Evolutionary conservation across 2,888 invertebrate species (phyloP), one percentile per base, ranked within the genome.

Genomic region (Zaprionus obscuricornis): DNA sequence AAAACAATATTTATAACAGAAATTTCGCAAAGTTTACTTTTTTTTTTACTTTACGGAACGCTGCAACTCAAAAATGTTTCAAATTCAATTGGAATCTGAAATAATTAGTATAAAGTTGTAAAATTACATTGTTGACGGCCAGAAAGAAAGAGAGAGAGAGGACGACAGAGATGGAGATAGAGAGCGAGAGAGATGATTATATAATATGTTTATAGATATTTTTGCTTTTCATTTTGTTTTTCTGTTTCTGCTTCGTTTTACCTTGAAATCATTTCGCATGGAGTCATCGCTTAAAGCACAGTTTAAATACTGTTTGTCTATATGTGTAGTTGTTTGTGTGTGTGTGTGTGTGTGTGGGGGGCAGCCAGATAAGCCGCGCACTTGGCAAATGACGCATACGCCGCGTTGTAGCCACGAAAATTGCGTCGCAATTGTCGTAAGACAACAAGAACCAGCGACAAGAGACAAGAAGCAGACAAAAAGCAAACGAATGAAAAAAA

Each of bases 371-470:
- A 63, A 42, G 29, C 39, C 31, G 17, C 36, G 22, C 11, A 18
- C 29, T 31, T 43, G 40, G 22, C 45, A 57, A 60, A 49, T 74
- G 74, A 74, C 70, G 73, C 68, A 72, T 58, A 70, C 68, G 47
- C 39, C 37, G 7, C 27, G 57, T 55, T 72, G 50, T 54, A 17
- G 37, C 18, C 33, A 24, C 33, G 17, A 8, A 39, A 54, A 74
- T 39, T 79, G 66, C 68, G 78, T 51, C 78, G 78, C 70, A 81
- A 56, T 79, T 66, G 51, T 52, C 45, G 33, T 31, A 33, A 31
- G 5, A 10, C 20, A 42, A 7, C 14, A 34, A 22, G 24, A 14
- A 20, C 24, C 6, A 8, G n/a, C n/a, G n/a, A n/a, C n/a, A n/a
- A n/a, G n/a, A n/a, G n/a, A n/a, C n/a, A n/a, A n/a, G n/a, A n/a